These are phyloP conservation scores for Drosophila bunnanda DNA, from an alignment of 2,888 invertebrate species.

Conservation along the genomic window DNA sequence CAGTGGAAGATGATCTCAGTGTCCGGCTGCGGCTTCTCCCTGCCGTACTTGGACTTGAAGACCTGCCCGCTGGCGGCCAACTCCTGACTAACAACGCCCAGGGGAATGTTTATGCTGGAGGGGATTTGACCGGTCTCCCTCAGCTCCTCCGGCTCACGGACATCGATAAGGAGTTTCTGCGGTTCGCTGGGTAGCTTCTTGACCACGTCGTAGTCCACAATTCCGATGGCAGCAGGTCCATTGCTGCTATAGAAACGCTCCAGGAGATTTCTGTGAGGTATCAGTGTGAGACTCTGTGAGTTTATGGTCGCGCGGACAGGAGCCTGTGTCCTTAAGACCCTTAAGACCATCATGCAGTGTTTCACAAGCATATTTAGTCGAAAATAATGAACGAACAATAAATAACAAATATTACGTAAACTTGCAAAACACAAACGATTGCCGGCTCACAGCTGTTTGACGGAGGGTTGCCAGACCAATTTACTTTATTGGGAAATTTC, in stretches of 20 bases:
- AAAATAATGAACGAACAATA: background rate
- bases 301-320: too few relatives aligned
- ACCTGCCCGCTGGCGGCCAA: constrained; percentile 80
- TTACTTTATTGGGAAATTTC: too few relatives aligned
- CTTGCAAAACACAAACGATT: constrained; percentile 11
- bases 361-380: constrained; percentile 39
- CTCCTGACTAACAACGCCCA: constrained; percentile 84
- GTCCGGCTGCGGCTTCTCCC: constrained; percentile 86
- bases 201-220: constrained; percentile 75
- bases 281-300: background rate
- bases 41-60: constrained; percentile 87
- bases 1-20: constrained; percentile 89
- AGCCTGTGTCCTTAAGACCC: constrained; percentile 3
- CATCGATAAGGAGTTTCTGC: constrained; percentile 89
- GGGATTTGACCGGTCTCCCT: constrained; percentile 89
- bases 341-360: constrained; percentile 18
- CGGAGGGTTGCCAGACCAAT: constrained; percentile 41
- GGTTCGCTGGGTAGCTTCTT: constrained; percentile 85
- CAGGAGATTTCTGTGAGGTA: background rate
- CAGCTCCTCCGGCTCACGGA: constrained; percentile 90
- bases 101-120: constrained; percentile 90
- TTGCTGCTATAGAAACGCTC: constrained; percentile 28
- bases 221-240: constrained; percentile 34
- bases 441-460: constrained; percentile 55
- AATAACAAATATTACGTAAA: constrained; percentile 63